Base-by-base conservation (phyloP, 2,113 vertebrate genomes). In the Cygnus atratus region DNA sequence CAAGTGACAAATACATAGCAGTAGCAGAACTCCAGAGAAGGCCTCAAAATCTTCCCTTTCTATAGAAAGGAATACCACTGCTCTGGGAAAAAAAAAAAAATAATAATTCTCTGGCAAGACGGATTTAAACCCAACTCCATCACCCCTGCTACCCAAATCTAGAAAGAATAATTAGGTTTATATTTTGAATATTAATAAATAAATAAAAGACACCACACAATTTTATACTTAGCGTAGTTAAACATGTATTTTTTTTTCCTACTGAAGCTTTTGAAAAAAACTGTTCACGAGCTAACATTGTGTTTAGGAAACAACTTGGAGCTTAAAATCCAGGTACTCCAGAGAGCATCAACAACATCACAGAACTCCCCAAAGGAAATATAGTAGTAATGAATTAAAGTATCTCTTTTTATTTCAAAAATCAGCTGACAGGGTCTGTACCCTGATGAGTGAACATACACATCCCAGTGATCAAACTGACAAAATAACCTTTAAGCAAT, bases 111-210 rank as follows among this genome's bases (percentile, higher is more conserved):
- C 67, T 10, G 7, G 13, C 18, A 73, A 76, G 33, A 68, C 1
- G 63, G 4, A 41, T 68, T 79, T 46, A 61, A 84, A 89, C 2
- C 55, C 46, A 66, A 2, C 13, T 7, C 3, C 2, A 9, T 54
- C 11, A 22, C 65, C 9, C 35, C 10, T 39, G 17, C 26, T 54
- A 2, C 5, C 11, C 13, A 15, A 59, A 0, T 50, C 2, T 90
- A 52, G 17, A 88, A 90, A 58, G 6, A 50, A 9, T 44, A 78
- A 82, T 9, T 41, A n/a, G 6, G 6, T 63, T 84, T 89, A 16
- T 43, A 50, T 44, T 59, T 50, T 44, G 13, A 82, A 72, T 43
- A 55, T 31, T 29, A 61, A 65, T 67, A 76, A 77, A 29, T 48
- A 48, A 2, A 6, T 17, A 55, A 72, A 83, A 65, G 6, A 55